phyloP scores from a whole-genome alignment of 2,888 invertebrate species.

The Drosophila atroscutellata region DNA sequence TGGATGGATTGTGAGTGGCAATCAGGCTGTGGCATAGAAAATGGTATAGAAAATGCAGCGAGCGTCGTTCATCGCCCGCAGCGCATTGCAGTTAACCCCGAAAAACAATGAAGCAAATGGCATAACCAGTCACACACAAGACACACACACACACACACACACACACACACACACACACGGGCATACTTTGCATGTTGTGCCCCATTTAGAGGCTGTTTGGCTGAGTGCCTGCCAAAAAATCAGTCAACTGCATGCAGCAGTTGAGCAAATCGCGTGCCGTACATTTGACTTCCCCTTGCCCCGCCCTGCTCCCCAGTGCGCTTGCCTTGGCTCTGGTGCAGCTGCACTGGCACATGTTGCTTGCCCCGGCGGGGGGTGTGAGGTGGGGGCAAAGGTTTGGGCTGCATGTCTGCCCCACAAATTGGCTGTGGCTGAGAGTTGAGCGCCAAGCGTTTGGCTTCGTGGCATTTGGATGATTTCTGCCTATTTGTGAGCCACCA shows the following conservation, averaged over 20 bases:
- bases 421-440: constrained; percentile 44
- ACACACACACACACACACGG: background rate
- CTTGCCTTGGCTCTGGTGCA: constrained; percentile 53
- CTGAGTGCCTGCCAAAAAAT: constrained; percentile 58
- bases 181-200: constrained; percentile 56
- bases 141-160: constrained; percentile 11
- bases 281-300: constrained; percentile 25
- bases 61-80: constrained; percentile 57
- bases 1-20: constrained; percentile 35
- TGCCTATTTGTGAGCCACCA: constrained; percentile 62
- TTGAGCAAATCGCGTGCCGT: constrained; percentile 64
- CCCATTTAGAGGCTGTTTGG: constrained; percentile 66
- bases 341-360: constrained; percentile 64
- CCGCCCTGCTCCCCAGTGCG: background rate
- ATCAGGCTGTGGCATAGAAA: constrained; percentile 10
- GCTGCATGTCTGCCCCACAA: constrained; percentile 42
- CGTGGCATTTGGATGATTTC: constrained; percentile 77
- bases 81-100: constrained; percentile 79
- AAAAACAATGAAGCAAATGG: constrained; percentile 76
- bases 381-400: background rate
- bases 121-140: constrained; percentile 39
- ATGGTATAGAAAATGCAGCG: constrained; percentile 17
- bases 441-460: constrained; percentile 48
- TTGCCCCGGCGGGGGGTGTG: background rate
- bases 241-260: constrained; percentile 65